Evolutionary conservation across 2,113 vertebrate genomes (phyloP).

Genomic region (Cromileptes altivelis): DNA sequence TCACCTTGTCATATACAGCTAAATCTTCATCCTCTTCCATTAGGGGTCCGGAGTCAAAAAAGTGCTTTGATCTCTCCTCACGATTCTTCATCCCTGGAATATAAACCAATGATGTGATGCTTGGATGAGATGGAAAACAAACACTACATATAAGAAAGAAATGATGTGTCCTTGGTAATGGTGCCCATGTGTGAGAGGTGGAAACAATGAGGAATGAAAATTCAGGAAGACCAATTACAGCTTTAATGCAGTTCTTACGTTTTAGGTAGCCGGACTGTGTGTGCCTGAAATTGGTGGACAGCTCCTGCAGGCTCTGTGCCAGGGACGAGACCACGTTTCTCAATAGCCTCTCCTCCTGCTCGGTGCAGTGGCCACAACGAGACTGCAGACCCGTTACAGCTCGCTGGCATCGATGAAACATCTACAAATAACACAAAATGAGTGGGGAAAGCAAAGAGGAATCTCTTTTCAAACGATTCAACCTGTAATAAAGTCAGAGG

Average conservation of each 20-base stretch:
- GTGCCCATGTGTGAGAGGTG: background rate
- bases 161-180: background rate
- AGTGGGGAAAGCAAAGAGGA: background rate
- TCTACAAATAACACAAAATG: constrained; percentile 79
- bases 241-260: constrained; percentile 86
- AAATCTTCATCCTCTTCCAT: constrained; percentile 95
- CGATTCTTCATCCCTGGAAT: constrained; percentile 95
- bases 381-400: constrained; percentile 91
- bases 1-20: constrained; percentile 92
- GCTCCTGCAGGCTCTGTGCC: constrained; percentile 95
- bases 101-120: constrained; percentile 14
- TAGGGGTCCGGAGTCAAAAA: constrained; percentile 95
- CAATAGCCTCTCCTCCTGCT: constrained; percentile 94
- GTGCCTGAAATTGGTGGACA: constrained; percentile 93
- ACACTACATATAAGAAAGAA: background rate
- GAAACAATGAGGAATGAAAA: background rate
- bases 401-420: constrained; percentile 98
- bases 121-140: background rate
- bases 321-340: constrained; percentile 95
- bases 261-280: constrained; percentile 97
- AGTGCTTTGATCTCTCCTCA: constrained; percentile 97
- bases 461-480: background rate
- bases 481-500: background rate
- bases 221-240: background rate
- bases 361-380: constrained; percentile 89